Evolutionary conservation across 2,113 vertebrate genomes (phyloP).

Genomic region (Poicephalus meyeri): DNA sequence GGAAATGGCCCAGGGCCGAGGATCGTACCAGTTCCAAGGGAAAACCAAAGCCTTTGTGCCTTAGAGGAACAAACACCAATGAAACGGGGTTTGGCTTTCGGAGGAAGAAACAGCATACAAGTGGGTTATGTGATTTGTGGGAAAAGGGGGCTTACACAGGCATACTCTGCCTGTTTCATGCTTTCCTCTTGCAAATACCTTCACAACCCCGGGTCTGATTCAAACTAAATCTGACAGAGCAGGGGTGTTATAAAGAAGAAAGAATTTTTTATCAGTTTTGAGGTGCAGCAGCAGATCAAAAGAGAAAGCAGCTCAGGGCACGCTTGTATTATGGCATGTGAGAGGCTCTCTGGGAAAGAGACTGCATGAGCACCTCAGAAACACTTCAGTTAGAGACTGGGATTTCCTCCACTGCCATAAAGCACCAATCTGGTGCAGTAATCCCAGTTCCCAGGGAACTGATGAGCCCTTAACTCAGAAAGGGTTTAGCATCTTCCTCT

Average conservation of each 20-base stretch:
- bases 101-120: neutral
- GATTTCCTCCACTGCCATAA: neutral
- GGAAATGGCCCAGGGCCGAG: constrained; percentile 34
- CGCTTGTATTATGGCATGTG: neutral
- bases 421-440: neutral
- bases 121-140: neutral
- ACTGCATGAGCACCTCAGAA: neutral
- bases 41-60: constrained; percentile 26
- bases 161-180: neutral
- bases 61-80: neutral
- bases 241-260: neutral
- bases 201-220: neutral
- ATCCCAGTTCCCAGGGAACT: neutral
- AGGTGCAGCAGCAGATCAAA: neutral
- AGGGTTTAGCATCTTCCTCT: neutral
- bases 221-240: neutral
- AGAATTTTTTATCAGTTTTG: neutral
- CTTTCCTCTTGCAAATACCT: neutral
- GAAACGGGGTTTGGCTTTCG: neutral
- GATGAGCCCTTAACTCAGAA: neutral
- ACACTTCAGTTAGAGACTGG: neutral
- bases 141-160: neutral
- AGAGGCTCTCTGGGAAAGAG: neutral
- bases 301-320: neutral
- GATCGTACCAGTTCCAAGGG: neutral